A percentile compares a stretch with the other conserved stretches of the same genome.
These are phyloP conservation scores for Brachyptera risi DNA, from an alignment of 2,888 invertebrate species.

Conservation along the genomic window DNA sequence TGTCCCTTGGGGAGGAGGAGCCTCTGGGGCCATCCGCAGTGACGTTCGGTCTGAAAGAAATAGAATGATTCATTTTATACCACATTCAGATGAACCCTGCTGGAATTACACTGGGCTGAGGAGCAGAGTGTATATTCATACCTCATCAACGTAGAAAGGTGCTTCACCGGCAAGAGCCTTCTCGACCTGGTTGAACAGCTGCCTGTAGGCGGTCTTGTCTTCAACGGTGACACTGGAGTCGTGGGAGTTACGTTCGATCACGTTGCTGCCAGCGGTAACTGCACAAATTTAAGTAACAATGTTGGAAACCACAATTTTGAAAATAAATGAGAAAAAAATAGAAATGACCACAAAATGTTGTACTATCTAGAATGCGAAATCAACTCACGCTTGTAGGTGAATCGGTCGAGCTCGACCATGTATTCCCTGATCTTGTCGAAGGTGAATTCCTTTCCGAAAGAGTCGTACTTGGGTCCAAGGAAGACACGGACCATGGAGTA, in stretches of 20 bases:
- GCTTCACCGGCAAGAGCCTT: conserved; percentile 51
- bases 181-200: conserved; percentile 60
- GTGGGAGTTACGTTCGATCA: conserved; percentile 61
- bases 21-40: conserved; percentile 67
- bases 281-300: conserved; percentile 13
- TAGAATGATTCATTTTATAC: too few relatives aligned
- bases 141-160: conserved; percentile 45
- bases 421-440: conserved; percentile 57
- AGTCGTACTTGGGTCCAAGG: conserved; percentile 65
- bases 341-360: background rate
- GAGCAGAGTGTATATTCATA: conserved; percentile 1
- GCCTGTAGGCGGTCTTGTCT: conserved; percentile 60
- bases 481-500: conserved; percentile 63
- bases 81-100: too few relatives aligned
- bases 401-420: conserved; percentile 62
- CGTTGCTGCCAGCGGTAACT: conserved; percentile 60
- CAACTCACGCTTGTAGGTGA: conserved; percentile 50
- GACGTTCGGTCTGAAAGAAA: conserved; percentile 42
- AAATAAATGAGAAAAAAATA: too few relatives aligned
- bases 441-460: conserved; percentile 50
- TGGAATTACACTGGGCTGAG: background rate
- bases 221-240: conserved; percentile 60
- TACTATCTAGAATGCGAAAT: background rate
- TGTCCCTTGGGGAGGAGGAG: conserved; percentile 67
- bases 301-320: background rate